phyloP scores from a whole-genome alignment of 2,888 invertebrate genomes.

The Oscheius onirici region DNA sequence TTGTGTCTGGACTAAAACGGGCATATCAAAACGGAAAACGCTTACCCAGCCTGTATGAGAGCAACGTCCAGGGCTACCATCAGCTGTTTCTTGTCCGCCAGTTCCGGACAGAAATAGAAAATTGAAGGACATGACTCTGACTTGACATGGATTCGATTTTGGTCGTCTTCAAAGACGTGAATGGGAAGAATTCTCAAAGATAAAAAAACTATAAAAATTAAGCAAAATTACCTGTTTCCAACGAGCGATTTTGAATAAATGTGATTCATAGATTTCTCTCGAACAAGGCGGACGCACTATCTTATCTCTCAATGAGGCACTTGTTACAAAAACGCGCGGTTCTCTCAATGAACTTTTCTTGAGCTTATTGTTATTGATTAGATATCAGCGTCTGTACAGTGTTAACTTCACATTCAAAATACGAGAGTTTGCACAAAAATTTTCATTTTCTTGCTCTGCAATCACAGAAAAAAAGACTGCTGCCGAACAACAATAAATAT shows the following conservation, averaged over 20 bases:
- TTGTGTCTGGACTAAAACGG: slow-evolving; percentile 14
- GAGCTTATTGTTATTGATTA: neutral
- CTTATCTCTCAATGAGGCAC: neutral
- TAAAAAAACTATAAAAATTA: neutral
- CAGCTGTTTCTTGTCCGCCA: neutral
- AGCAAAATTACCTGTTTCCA: slow-evolving; percentile 4
- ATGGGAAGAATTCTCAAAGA: neutral
- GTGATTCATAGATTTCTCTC: neutral
- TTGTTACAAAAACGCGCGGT: neutral
- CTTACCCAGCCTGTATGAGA: neutral
- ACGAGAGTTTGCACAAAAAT: neutral
- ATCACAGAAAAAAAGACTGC: neutral
- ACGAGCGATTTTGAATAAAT: neutral
- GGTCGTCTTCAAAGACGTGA: neutral
- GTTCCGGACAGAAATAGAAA: slow-evolving; percentile 2
- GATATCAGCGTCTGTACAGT: neutral
- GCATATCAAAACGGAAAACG: neutral
- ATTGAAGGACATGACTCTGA: slow-evolving; percentile 1
- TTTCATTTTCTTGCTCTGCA: slow-evolving; percentile 11
- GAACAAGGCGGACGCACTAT: no score
- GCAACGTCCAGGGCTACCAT: neutral
- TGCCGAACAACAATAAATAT: slow-evolving; percentile 1
- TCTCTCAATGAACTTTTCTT: neutral
- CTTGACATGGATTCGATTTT: neutral
- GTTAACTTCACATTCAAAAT: neutral